Base-by-base conservation (phyloP, 2,113 vertebrate genomes). In the Callionymus lyra region DNA sequence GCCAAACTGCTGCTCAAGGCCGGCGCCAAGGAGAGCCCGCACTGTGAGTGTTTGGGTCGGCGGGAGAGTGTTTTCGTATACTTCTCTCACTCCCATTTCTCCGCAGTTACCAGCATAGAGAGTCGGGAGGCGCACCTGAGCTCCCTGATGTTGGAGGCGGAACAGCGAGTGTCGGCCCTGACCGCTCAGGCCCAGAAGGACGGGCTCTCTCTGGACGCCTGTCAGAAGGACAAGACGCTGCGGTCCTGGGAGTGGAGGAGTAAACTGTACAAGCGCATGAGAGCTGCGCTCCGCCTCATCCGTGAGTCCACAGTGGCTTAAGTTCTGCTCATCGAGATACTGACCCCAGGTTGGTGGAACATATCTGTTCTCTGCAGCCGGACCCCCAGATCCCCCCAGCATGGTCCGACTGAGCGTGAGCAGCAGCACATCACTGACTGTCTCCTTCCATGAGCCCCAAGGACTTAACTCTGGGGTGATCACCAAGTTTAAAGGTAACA, bases 381-480 rank as follows among this genome's bases (percentile, higher is more conserved):
- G 89, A 78, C 72, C 82, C 68, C 94, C 95, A 0, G 93, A 97
- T 70, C 81, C 90, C 65, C 94, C 95, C 34, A 81, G 84, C 56
- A 82, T 82, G n/a, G 90, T 91, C 43, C 90, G 86, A 59, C 88
- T 99, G 72, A 82, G 79, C 75, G 90, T 97, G 65, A 91, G 89
- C 54, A 89, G 91, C 70, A 93, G 84, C 72, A 86, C 82, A 45
- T 82, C 92, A 17, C 89, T 99, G 77, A 93, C 86, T 16, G 86
- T 98, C 85, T 89, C 80, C 79, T 98, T 95, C 72, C 92, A 95
- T 57, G 95, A 99, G 69, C 93, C 95, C n/a, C 84, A 84, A 46
- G 86, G 87, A 58, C 83, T 91, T 67, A 93, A 93, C 60, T 89
- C 91, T 40, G 90, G 91, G 17, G 89, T 97, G 53, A 89, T 98